Conservation (phyloP, 2,113 vertebrate species). For the Eubucco bourcierii region DNA sequence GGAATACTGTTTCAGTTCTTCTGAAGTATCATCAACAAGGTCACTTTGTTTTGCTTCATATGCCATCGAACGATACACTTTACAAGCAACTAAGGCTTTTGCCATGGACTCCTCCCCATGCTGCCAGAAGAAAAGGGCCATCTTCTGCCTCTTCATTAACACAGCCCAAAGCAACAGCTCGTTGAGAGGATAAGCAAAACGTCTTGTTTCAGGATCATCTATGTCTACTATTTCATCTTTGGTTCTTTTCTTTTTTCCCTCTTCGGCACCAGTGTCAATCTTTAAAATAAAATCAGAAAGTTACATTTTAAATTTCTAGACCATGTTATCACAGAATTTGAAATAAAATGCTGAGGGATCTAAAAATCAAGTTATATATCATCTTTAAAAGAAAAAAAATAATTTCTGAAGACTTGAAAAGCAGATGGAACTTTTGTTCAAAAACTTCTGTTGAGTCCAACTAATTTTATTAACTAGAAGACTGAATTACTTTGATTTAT, state of each 20-base stretch:
- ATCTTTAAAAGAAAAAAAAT: neutral
- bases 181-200: constrained; percentile 97
- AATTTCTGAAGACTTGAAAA: neutral
- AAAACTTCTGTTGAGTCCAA: neutral
- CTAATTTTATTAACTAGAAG: neutral
- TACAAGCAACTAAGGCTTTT: constrained; percentile 96
- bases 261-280: constrained; percentile 82
- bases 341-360: neutral
- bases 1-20: constrained; percentile 95
- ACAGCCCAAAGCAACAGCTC: constrained; percentile 97
- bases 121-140: constrained; percentile 99
- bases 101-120: constrained; percentile 99
- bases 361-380: neutral
- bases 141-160: constrained; percentile 97
- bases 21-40: constrained; percentile 94
- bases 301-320: neutral
- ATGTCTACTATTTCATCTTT: constrained; percentile 98
- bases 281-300: constrained; percentile 51
- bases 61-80: constrained; percentile 94
- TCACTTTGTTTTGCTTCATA: constrained; percentile 98
- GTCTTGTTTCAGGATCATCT: constrained; percentile 93
- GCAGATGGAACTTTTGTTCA: neutral
- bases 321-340: neutral
- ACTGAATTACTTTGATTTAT: neutral
- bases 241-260: constrained; percentile 91